Base-by-base conservation (phyloP, 2,113 vertebrate species). In the Mastomys coucha region DNA sequence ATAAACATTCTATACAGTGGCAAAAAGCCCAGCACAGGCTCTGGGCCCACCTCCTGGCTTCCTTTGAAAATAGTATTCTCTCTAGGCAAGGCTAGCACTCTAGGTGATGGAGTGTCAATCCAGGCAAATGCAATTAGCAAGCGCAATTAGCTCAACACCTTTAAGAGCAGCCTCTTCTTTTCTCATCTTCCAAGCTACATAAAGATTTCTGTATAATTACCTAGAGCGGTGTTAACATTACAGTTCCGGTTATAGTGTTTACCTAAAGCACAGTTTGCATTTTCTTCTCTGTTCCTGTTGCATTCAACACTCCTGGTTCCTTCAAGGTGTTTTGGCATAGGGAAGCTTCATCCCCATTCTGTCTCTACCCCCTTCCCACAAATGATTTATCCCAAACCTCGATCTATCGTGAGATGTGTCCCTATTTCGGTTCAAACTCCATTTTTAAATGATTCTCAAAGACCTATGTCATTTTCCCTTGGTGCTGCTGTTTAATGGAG, bases 71-170 rank as follows among this genome's bases (percentile, higher is more conserved):
- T 9, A 76, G 33, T 1, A 19, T 69, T 28, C 49, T 92, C 33
- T 28, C 78, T 49, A 75, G 77, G 69, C 33, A n/a, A 1, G n/a
- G 49, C 67, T 72, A 14, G 89, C 58, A 84, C 24, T 91, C 39
- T 56, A 73, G 78, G 72, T 91, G 33, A 67, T 45, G 73, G 28
- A 84, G 28, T 56, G 36, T 36, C 65, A 80, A 10, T 5, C 75
- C 49, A 70, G n/a, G 72, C 76, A 77, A 89, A 95, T 14, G n/a
- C 75, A 94, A 91, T 93, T 90, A 95, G 58, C 84, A 81, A 95
- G 89, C 56, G 80, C 28, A 95, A 92, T 96, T 63, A 92, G 49
- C 22, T 77, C 53, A 49, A 67, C 70, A 85, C 80, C 84, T 89
- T 85, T 94, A 93, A 73, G 28, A 45, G 24, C 11, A 8, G 75